Conservation (phyloP, 2,113 vertebrate species). For the Puntigrus tetrazona region DNA sequence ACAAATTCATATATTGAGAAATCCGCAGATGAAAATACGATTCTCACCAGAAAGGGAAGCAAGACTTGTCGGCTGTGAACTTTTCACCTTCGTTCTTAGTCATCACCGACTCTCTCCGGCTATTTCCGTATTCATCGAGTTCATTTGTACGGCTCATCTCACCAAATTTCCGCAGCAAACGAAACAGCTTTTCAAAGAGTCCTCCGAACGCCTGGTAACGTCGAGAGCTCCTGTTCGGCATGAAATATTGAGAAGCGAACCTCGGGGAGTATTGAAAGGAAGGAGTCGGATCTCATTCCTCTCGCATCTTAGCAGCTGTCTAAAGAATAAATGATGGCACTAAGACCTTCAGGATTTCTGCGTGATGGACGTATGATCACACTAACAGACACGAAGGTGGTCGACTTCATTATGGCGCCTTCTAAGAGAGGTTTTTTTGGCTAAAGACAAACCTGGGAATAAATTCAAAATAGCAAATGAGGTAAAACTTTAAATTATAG, state of each 20-base stretch:
- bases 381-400: neutral
- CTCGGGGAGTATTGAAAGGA: conserved; percentile 6
- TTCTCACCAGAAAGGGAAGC: neutral
- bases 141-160: conserved; percentile 20
- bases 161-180: neutral
- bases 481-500: no score
- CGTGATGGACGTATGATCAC: neutral
- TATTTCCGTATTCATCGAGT: conserved; percentile 19
- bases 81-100: neutral
- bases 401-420: neutral
- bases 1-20: neutral
- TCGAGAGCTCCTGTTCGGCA: conserved; percentile 6
- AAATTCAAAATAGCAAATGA: no score
- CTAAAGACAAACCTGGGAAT: no score
- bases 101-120: neutral
- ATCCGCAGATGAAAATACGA: neutral
- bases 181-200: neutral
- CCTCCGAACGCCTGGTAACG: neutral
- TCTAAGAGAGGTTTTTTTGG: neutral
- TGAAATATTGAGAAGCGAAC: conserved; percentile 14
- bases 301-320: neutral
- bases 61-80: conserved; percentile 2
- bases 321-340: neutral
- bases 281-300: neutral
- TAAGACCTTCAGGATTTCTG: neutral